Percentiles rank a stretch among this genome's conserved stretches.
phyloP scores from a whole-genome alignment of 2,888 invertebrate genomes.

The Lampropteryx suffumata region DNA sequence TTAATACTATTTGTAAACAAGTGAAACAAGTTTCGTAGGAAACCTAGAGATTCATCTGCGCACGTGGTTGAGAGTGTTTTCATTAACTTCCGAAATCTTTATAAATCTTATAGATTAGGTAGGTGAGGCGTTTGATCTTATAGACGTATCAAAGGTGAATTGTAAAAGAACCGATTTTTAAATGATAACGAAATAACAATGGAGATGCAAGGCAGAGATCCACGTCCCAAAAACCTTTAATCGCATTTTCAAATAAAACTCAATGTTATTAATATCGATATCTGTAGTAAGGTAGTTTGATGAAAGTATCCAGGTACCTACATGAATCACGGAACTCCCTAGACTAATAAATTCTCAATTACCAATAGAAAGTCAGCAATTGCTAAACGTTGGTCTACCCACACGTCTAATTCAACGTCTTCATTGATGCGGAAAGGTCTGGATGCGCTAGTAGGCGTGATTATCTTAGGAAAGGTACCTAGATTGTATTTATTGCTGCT shows the following conservation, averaged over 20 bases:
- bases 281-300: constrained; percentile 24
- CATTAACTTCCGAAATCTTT: constrained; percentile 11
- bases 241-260: not conserved
- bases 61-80: constrained; percentile 26
- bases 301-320: too few relatives aligned
- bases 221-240: constrained; percentile 5
- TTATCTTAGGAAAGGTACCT: constrained; percentile 40
- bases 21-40: constrained; percentile 25
- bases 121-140: constrained; percentile 11
- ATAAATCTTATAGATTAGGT: constrained; percentile 3
- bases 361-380: constrained; percentile 74
- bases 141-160: constrained; percentile 17
- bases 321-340: constrained; percentile 51
- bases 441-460: constrained; percentile 62
- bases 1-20: constrained; percentile 16
- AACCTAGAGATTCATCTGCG: constrained; percentile 31
- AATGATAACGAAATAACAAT: constrained; percentile 10
- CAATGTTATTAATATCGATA: constrained; percentile 26
- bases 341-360: constrained; percentile 56
- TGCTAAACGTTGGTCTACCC: constrained; percentile 64
- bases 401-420: constrained; percentile 56
- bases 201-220: constrained; percentile 17
- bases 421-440: constrained; percentile 60
- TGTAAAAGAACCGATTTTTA: constrained; percentile 12
- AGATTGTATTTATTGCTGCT: constrained; percentile 9